Evolutionary conservation across 2,888 invertebrate genomes (phyloP).

Genomic region (Drosophila ustulata): DNA sequence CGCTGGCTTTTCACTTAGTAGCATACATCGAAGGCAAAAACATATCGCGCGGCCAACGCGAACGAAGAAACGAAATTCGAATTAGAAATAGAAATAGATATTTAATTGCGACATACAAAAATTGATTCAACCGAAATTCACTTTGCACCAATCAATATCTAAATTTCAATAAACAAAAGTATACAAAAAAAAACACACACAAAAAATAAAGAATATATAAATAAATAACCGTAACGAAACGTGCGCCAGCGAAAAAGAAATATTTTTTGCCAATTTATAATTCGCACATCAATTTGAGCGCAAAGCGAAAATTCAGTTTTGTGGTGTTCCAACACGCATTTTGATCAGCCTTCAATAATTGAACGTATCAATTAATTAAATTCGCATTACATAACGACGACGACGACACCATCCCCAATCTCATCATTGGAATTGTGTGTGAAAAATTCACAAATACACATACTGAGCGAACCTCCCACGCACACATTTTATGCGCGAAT

Average conservation of each 20-base stretch:
- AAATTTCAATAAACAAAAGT: background rate
- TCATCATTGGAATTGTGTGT: slow-evolving; percentile 30
- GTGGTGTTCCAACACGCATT: slow-evolving; percentile 58
- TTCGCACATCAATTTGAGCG: slow-evolving; percentile 18
- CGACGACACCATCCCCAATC: slow-evolving; percentile 1
- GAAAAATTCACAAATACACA: slow-evolving; percentile 17
- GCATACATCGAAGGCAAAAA: slow-evolving; percentile 77
- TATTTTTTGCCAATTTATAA: slow-evolving; percentile 45
- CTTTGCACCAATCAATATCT: slow-evolving; percentile 30
- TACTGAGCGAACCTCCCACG: background rate
- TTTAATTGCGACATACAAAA: slow-evolving; percentile 50
- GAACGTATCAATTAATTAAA: slow-evolving; percentile 57
- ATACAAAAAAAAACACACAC: background rate
- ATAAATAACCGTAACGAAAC: slow-evolving; percentile 57
- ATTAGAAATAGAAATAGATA: slow-evolving; percentile 64
- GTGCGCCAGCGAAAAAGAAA: slow-evolving; percentile 48
- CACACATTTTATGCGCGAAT: slow-evolving; percentile 23
- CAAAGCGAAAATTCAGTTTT: slow-evolving; percentile 22
- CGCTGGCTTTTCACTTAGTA: slow-evolving; percentile 72
- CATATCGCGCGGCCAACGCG: slow-evolving; percentile 78
- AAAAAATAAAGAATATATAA: background rate
- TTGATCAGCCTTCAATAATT: slow-evolving; percentile 29
- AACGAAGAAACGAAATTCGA: slow-evolving; percentile 69
- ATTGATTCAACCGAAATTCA: slow-evolving; percentile 25
- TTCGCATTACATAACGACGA: slow-evolving; percentile 53